Evolutionary conservation across 2,113 vertebrate species (phyloP), one percentile per base, ranked within the genome.

Genomic region (Clinocottus analis): DNA sequence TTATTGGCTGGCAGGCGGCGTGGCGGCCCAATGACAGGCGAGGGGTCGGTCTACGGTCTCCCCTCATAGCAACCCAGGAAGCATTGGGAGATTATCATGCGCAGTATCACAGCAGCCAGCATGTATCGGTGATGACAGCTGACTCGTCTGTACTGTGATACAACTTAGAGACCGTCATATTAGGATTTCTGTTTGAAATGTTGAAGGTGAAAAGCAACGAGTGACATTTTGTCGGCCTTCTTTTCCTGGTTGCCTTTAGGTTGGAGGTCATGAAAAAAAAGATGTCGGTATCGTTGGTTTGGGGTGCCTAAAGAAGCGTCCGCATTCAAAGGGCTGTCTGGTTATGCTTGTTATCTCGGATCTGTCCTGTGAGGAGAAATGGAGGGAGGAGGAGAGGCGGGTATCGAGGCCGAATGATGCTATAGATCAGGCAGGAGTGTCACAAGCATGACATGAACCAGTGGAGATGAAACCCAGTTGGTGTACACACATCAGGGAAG

Each of bases 51-150:
- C 87, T n/a, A 58, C 75, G 63, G 67, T 59, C 86, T 92, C 79
- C 87, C 83, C 89, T 89, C 91, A 89, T 90, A 90, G 92, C 90
- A 91, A 91, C 90, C 85, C 72, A 86, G 83, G 63, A 89, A 86
- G 72, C 80, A 68, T 80, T 70, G 27, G 10, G 62, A 74, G 70
- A 80, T 76, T 37, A 86, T 75, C 71, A 69, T 69, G 71, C 61
- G 23, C 45, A 74, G 51, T 55, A 60, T 79, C 77, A 65, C 56
- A 77, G 70, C 16, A 43, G 29, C 43, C 39, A 23, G 27, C 45
- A 11, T 69, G 53, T 17, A 72, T 74, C 58, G 75, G 16, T 45
- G 55, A 81, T 83, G 80, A 55, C 71, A 73, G 23, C 7, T 37
- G 58, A 70, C 25, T 72, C 45, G 51, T 43, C 69, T 72, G 43